Evolutionary conservation across 2,888 invertebrate species (phyloP), one percentile per base, ranked within the genome.

Genomic region (Drosophila quinaria): DNA sequence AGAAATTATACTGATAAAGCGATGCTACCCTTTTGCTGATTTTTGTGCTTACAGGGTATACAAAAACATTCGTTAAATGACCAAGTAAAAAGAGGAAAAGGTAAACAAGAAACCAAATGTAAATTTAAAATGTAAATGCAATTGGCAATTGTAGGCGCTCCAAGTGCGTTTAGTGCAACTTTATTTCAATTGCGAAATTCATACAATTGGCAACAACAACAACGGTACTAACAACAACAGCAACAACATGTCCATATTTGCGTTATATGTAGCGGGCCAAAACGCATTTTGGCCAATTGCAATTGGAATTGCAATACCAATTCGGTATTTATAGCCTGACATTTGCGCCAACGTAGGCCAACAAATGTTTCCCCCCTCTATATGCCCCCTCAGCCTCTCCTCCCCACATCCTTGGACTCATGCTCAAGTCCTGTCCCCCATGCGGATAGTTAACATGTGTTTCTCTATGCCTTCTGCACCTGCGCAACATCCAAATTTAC

Each of bases 301-400:
- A 77, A 78, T 74, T 80, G 70, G 68, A 61, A 81, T 71, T 69
- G 75, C 82, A 70, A 80, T 76, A 74, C 87, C 84, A 81, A 85
- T 80, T 84, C 81, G 81, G 86, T 88, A 88, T 87, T 87, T 87
- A 87, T 87, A 87, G 87, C 86, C 72, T 88, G 86, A 87, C 86
- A 87, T 87, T 87, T 88, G 81, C 80, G 79, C 81, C 87, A 83
- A 81, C 74, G 64, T 78, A 70, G 68, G 65, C 46, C 35, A 50
- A 58, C 70, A 70, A 73, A 76, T 73, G 59, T 42, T 37, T 47
- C 44, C 46, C 33, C 49, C 31, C 59, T n/a, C n/a, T n/a, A n/a
- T n/a, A n/a, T n/a, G n/a, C n/a, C 39, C 25, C 11, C 19, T 2
- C 19, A 19, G 19, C 31, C 22, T 15, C n/a, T 37, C 31, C 15